Base-by-base conservation (phyloP, 2,113 vertebrate species). In the Aramus guarauna region DNA sequence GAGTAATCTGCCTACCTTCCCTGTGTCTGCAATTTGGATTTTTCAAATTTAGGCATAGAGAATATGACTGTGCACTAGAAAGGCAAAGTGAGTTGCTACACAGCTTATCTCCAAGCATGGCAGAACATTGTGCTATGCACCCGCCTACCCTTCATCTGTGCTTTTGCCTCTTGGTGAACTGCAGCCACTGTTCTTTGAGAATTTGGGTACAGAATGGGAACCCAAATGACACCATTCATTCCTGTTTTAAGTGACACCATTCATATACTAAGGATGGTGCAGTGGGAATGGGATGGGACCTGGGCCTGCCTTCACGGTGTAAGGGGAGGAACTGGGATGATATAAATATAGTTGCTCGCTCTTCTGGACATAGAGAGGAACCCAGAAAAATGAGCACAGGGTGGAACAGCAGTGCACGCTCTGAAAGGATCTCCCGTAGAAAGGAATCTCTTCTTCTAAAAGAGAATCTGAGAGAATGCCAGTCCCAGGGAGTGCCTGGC, bases 321-420 rank as follows among this genome's bases (percentile, higher is more conserved):
- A 17, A 56, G 23, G 22, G 20, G 15, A 66, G 50, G 58, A 71
- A 59, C 32, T 39, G 50, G 50, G 58, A 39, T 27, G 19, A 6
- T 24, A 11, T 11, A 27, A 29, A 69, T 14, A 5, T 2, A 59
- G n/a, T 39, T 0, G 0, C 21, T 37, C 0, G 0, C 21, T 37
- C 7, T 64, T n/a, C 29, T 47, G 59, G 26, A 58, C 36, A 3
- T 9, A 29, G 45, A 62, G 56, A 55, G 19, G 29, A 83, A 68
- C 32, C n/a, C 34, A 32, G 74, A 32, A 47, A 53, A 91, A 55
- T 0, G 7, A 76, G 41, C 22, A 32, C 17, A 16, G 56, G 17
- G 30, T 64, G n/a, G 67, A 47, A 32, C 56, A 71, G 83, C 37
- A 60, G 14, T 18, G n/a, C 24, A 2, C 45, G 17, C 29, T 85